A percentile compares a stretch with the other conserved stretches of the same genome.
These are phyloP conservation scores for Rhysida immarginata DNA, from an alignment of 1,140 invertebrate genomes.

Conservation along the genomic window DNA sequence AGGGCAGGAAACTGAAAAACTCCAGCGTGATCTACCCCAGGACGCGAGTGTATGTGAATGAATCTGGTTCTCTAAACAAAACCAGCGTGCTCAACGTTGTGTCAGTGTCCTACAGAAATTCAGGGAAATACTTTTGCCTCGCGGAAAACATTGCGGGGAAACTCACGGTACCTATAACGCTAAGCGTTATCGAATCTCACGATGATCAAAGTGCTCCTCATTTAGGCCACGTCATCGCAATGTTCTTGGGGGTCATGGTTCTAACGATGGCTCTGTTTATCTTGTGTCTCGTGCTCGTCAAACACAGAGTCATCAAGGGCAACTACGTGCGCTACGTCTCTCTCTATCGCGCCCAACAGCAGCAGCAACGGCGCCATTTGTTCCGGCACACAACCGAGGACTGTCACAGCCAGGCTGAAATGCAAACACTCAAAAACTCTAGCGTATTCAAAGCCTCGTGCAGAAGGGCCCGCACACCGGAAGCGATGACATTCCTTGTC, in stretches of 20 bases:
- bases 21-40: constrained; percentile 39
- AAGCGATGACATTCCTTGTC: constrained; percentile 1
- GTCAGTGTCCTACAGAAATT: constrained; percentile 71
- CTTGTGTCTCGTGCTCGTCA: neutral
- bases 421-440: neutral
- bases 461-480: neutral
- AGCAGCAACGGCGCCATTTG: neutral
- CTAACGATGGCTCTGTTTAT: neutral
- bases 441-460: neutral
- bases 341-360: too few relatives aligned
- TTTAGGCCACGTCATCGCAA: neutral
- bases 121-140: constrained; percentile 75
- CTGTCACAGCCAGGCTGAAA: neutral
- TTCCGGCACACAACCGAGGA: neutral
- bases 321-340: neutral
- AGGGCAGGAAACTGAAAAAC: constrained; percentile 60
- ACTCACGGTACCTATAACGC: constrained; percentile 78
- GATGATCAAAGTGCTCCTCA: neutral
- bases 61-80: constrained; percentile 54
- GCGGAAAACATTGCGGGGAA: constrained; percentile 81
- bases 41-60: constrained; percentile 53
- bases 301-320: neutral
- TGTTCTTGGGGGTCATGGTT: neutral
- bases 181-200: constrained; percentile 42
- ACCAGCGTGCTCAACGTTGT: constrained; percentile 63